Conservation (phyloP, 1,140 invertebrate species). For the Coenobita brevimanus region DNA sequence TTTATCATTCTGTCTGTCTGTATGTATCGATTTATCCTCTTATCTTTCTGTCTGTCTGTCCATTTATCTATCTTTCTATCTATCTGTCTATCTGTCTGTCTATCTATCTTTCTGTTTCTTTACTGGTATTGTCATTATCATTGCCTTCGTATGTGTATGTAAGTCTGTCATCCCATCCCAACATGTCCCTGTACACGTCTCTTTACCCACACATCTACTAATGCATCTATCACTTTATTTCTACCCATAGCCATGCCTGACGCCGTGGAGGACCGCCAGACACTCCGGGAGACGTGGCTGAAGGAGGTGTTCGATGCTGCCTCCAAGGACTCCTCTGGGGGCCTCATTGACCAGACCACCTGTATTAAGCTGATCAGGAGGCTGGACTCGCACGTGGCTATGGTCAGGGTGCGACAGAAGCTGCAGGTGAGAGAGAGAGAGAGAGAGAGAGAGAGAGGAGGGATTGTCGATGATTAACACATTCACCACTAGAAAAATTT, state of each 20-base stretch:
- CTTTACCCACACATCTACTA: too few relatives aligned
- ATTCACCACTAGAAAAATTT: too few relatives aligned
- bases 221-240: not conserved
- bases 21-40: too few relatives aligned
- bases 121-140: not conserved
- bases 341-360: slow-evolving; percentile 76
- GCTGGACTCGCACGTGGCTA: slow-evolving; percentile 76
- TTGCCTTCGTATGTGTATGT: too few relatives aligned
- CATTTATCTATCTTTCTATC: slow-evolving; percentile 14
- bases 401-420: slow-evolving; percentile 75
- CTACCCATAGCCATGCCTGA: slow-evolving; percentile 69
- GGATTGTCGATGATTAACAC: too few relatives aligned
- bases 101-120: slow-evolving; percentile 13
- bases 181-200: too few relatives aligned
- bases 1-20: not conserved
- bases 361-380: slow-evolving; percentile 75
- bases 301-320: slow-evolving; percentile 77
- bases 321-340: slow-evolving; percentile 74
- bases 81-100: slow-evolving; percentile 18
- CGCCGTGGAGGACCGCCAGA: slow-evolving; percentile 74
- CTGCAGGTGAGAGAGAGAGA: slow-evolving; percentile 46
- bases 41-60: not conserved
- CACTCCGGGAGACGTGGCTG: slow-evolving; percentile 77
- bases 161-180: too few relatives aligned
- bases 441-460: too few relatives aligned